phyloP scores from a whole-genome alignment of 2,797 vertebrate genomes.

The Steatocranus sp. region DNA sequence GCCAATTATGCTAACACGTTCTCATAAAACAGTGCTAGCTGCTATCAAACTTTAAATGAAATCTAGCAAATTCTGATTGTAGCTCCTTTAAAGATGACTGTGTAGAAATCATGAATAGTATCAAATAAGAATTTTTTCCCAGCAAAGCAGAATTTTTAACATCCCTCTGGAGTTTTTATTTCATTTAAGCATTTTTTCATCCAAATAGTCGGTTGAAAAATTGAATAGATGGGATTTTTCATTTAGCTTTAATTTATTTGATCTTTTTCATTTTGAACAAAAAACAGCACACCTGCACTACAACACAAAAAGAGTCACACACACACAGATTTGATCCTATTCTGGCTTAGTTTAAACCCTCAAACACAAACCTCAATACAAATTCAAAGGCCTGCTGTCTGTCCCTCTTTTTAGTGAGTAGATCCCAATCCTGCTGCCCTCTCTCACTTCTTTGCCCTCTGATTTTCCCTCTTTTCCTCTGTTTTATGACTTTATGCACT shows the following conservation, averaged over 20 bases:
- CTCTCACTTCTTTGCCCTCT: conserved; percentile 16
- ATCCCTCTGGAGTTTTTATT: not conserved
- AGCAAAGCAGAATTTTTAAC: not conserved
- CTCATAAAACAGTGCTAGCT: not conserved
- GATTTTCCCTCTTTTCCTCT: conserved; percentile 21
- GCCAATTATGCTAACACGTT: not conserved
- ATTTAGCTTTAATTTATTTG: not conserved
- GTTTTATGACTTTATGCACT: not conserved
- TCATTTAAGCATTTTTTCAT: not conserved
- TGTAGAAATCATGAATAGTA: not conserved
- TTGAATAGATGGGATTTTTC: not conserved
- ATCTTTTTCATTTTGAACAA: not conserved
- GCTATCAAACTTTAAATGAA: not conserved
- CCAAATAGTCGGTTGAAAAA: not conserved
- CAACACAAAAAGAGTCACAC: not conserved
- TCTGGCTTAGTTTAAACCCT: conserved; percentile 49
- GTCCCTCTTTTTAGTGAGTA: conserved; percentile 15
- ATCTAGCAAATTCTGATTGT: not conserved
- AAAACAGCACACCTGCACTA: conserved; percentile 15
- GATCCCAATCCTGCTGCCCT: conserved; percentile 31
- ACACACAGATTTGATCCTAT: conserved; percentile 21
- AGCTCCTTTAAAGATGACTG: not conserved
- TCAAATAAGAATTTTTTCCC: not conserved
- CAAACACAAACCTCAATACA: conserved; percentile 40
- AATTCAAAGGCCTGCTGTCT: conserved; percentile 36